These are phyloP conservation scores for Phyllostomus hastatus DNA, from an alignment of 2,113 vertebrate genomes.

Conservation along the genomic window DNA sequence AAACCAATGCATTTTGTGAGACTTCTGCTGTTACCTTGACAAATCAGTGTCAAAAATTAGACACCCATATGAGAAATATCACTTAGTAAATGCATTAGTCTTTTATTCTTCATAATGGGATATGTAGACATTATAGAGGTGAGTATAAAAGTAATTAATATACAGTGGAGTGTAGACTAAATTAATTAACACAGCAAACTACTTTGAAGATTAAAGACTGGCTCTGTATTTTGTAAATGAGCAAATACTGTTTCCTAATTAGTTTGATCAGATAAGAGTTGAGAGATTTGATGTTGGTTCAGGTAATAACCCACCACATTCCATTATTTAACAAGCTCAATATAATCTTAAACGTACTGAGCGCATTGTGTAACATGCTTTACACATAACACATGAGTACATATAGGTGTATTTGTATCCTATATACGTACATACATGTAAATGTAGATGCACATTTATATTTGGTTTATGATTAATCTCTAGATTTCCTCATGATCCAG, in stretches of 20 bases:
- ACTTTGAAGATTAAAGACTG: constrained; percentile 46
- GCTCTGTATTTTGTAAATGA: constrained; percentile 40
- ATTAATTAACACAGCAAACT: constrained; percentile 27
- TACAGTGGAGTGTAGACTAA: not conserved
- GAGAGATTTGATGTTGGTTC: not conserved
- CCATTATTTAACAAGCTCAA: not conserved
- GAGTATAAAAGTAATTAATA: constrained; percentile 39
- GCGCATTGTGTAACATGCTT: not conserved
- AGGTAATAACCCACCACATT: constrained; percentile 1
- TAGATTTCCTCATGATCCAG: not conserved
- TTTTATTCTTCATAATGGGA: constrained; percentile 8
- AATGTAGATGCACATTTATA: not conserved
- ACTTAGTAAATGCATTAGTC: constrained; percentile 10
- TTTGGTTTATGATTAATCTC: not conserved
- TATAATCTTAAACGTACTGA: not conserved
- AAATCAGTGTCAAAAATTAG: constrained; percentile 2
- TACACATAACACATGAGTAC: not conserved
- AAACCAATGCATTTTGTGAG: not conserved
- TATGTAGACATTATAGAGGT: not conserved
- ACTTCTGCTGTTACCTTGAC: constrained; percentile 24
- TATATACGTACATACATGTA: not conserved
- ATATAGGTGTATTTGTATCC: not conserved
- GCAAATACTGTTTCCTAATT: constrained; percentile 50
- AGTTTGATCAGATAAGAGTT: constrained; percentile 55
- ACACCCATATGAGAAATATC: not conserved